These are phyloP conservation scores for Psephotus haematonotus DNA, from an alignment of 2,113 vertebrate species.

Conservation along the genomic window DNA sequence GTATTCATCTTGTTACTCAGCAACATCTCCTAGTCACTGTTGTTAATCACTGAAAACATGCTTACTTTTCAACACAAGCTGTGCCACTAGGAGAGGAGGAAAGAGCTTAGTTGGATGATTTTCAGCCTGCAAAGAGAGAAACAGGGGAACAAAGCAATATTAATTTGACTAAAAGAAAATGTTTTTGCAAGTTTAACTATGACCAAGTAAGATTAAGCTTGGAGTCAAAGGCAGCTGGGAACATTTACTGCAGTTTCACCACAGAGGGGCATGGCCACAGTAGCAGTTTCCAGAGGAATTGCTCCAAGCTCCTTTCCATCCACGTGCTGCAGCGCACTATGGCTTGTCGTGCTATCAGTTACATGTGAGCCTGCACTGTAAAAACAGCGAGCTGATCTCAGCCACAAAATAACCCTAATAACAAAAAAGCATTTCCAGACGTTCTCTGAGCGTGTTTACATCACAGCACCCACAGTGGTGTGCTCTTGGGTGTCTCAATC, in stretches of 20 bases:
- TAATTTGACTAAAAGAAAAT: neutral
- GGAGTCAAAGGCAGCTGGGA: neutral
- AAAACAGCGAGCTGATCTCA: neutral
- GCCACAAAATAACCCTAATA: too few species aligned
- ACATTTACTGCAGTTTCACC: fast-evolving
- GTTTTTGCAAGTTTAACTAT: neutral
- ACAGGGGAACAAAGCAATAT: fast-evolving
- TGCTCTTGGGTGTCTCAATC: neutral
- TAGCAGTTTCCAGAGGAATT: neutral
- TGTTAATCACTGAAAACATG: neutral
- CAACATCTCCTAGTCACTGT: neutral
- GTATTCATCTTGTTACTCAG: neutral
- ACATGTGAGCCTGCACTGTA: neutral
- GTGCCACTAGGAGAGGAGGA: neutral
- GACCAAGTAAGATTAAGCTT: neutral
- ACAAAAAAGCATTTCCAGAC: neutral
- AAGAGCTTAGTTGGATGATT: neutral
- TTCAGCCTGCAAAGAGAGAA: neutral
- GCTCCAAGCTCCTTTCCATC: neutral
- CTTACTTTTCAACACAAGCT: neutral
- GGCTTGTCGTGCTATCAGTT: fast-evolving
- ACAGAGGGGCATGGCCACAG: neutral
- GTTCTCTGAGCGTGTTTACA: neutral
- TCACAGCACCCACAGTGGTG: fast-evolving
- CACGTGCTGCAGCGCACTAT: fast-evolving